Evolutionary conservation across 2,888 invertebrate species (phyloP).

Genomic region (Torymus aiolomorphi): DNA sequence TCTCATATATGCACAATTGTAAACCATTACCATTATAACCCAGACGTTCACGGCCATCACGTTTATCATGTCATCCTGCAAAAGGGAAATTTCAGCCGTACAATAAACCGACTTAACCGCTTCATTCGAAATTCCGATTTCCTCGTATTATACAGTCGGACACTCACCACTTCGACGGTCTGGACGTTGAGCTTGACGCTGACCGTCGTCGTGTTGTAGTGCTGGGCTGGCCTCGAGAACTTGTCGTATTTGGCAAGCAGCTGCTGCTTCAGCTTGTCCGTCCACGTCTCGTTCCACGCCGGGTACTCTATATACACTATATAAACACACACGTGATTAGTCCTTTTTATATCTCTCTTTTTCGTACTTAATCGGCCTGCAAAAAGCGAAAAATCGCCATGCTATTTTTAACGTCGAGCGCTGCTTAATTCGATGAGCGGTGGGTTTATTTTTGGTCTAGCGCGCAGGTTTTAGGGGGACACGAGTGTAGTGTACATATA

Average conservation of each 20-base stretch:
- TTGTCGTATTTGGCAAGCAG: slow-evolving; percentile 79
- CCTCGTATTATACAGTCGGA: not conserved
- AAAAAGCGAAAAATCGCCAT: slow-evolving; percentile 19
- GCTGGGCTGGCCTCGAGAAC: slow-evolving; percentile 78
- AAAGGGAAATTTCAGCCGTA: not conserved
- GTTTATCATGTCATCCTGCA: slow-evolving; percentile 53
- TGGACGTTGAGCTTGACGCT: slow-evolving; percentile 78
- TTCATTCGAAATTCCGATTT: not conserved
- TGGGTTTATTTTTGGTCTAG: too few species aligned
- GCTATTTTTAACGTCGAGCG: slow-evolving; percentile 34
- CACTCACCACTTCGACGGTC: slow-evolving; percentile 79
- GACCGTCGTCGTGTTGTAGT: slow-evolving; percentile 77
- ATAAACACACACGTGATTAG: too few species aligned
- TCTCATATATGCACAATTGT: not conserved
- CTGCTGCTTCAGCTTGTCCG: slow-evolving; percentile 78
- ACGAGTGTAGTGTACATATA: too few species aligned
- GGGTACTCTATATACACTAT: slow-evolving; percentile 55
- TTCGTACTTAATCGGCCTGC: slow-evolving; percentile 10
- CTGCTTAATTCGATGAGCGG: not conserved
- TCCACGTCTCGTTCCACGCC: slow-evolving; percentile 78
- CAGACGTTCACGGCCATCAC: slow-evolving; percentile 56
- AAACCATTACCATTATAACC: slow-evolving; percentile 52
- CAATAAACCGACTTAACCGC: not conserved
- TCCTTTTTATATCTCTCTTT: too few species aligned
- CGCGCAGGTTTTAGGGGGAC: too few species aligned